These are phyloP conservation scores for Salticus scenicus DNA, from an alignment of 2,888 invertebrate genomes.

Conservation along the genomic window DNA sequence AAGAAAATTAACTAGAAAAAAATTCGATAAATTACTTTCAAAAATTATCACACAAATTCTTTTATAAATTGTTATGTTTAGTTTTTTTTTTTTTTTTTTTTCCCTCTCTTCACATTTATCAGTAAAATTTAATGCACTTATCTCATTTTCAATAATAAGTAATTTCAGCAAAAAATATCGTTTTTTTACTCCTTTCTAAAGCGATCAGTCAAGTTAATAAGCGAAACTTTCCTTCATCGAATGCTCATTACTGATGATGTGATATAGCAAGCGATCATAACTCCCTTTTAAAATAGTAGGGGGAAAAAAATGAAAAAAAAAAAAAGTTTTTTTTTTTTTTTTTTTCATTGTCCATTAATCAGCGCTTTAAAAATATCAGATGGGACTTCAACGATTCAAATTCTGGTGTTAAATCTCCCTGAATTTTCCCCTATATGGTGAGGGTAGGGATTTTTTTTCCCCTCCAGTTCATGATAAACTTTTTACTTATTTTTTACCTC, in stretches of 20 bases:
- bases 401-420: background rate
- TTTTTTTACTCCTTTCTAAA: background rate
- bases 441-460: background rate
- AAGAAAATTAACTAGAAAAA: no score
- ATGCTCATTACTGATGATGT: constrained; percentile 1
- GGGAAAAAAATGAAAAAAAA: background rate
- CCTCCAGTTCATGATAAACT: background rate
- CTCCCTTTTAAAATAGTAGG: no score
- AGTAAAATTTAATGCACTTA: background rate
- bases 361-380: constrained; percentile 16
- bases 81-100: no score
- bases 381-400: constrained; percentile 1
- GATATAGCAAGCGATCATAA: constrained; percentile 2
- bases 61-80: no score
- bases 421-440: background rate
- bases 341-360: background rate
- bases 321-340: background rate
- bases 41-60: no score
- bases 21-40: no score
- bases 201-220: background rate
- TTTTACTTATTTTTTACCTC: background rate
- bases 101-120: background rate
- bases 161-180: background rate
- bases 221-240: background rate
- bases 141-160: background rate